phyloP scores from a whole-genome alignment of 1,140 invertebrate species.

The Nilaparvata lugens region DNA sequence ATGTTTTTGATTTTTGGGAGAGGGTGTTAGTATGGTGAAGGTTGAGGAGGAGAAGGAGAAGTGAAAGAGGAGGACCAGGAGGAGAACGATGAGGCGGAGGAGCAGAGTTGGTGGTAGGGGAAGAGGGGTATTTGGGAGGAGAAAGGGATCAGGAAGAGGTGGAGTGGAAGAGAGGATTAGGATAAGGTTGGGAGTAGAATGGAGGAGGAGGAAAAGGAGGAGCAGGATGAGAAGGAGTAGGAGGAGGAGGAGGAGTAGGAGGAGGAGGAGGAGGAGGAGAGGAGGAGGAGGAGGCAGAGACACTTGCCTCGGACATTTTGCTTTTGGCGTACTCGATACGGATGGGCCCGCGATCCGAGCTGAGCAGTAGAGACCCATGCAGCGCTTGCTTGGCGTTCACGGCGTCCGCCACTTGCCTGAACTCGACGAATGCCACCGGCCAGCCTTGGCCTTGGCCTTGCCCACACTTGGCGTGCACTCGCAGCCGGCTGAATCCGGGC shows the following conservation, averaged over 20 bases:
- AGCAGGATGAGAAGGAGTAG: neutral
- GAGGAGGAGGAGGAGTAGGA: too few species aligned
- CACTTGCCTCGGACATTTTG: conserved; percentile 83
- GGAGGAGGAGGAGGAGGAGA: neutral
- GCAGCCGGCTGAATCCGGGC: conserved; percentile 92
- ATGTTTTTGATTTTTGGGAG: too few species aligned
- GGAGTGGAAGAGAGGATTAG: neutral
- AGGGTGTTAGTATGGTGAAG: neutral
- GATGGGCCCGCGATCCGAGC: conserved; percentile 90
- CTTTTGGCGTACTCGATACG: conserved; percentile 97
- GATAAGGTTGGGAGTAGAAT: too few species aligned
- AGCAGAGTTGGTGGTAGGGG: too few species aligned
- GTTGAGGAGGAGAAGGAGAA: neutral
- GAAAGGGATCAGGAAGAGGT: neutral
- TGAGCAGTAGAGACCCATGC: conserved; percentile 88
- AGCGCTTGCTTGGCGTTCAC: conserved; percentile 82
- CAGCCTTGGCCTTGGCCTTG: too few species aligned
- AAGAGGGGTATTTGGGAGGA: too few species aligned
- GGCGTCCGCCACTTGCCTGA: conserved; percentile 82
- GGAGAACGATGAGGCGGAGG: too few species aligned
- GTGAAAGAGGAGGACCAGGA: neutral
- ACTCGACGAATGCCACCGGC: conserved; percentile 95
- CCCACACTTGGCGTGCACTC: conserved; percentile 90
- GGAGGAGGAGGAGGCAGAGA: conserved; percentile 17
- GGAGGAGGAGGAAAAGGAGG: neutral